Base-by-base conservation (phyloP, 2,113 vertebrate species). In the Smithornis capensis region DNA sequence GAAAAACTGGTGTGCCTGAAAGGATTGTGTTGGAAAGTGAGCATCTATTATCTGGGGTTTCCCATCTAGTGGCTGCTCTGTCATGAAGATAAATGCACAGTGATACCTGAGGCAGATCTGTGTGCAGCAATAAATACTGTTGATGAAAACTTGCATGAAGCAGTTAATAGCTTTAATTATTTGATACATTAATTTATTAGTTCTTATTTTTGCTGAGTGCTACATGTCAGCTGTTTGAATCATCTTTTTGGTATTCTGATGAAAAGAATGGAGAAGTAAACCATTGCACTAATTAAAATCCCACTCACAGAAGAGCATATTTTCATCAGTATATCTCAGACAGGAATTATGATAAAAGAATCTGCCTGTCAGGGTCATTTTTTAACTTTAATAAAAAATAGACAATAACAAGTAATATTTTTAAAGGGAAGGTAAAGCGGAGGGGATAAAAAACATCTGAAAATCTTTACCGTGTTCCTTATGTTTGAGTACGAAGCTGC, bases 151-250 rank as follows among this genome's bases (percentile, higher is more conserved):
- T 77, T 59, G 35, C 3, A 5, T 50, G 62, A 88, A 81, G 33
- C 38, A 92, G 33, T 68, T 95, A 97, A 91, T 69, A 89, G 70
- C 64, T 93, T 64, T 93, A 95, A 97, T 97, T 95, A 95, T 94
- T 96, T 87, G 78, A 96, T 89, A 83, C 23, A 67, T 85, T 78
- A 63, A 91, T 93, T 90, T 83, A 94, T 93, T 95, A 86, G 35
- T 56, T 90, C 70, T 74, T 50, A 31, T 64, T 96, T 94, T 90
- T 90, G 37, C 75, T n/a, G 64, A 85, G 40, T 70, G 52, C 50
- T 88, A 35, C 29, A 22, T 73, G 45, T n/a, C 63, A 92, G 57
- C 47, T 91, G n/a, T 79, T 83, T 89, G 78, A 90, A 42, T 79
- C 45, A 76, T 68, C 47, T 67, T 53, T 70, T 9, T 74, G 65